Base-by-base conservation (phyloP, 2,888 invertebrate species). In the Peribatodes rhomboidaria region DNA sequence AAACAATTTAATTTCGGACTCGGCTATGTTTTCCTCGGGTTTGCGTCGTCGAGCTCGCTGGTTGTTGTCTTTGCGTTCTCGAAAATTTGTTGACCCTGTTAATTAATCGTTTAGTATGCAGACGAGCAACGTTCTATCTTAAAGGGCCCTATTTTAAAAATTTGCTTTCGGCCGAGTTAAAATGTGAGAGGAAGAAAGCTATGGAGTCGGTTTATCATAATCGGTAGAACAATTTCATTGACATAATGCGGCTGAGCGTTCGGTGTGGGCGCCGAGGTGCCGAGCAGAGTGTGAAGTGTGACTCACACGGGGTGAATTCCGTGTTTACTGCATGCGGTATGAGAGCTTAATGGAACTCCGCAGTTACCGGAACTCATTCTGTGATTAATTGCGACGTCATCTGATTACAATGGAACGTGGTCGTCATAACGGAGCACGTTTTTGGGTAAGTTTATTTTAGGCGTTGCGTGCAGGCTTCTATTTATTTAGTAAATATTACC, bases 61-160 rank as follows among this genome's bases (percentile, higher is more conserved):
- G 75, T 77, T 76, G 74, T 76, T 81, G 82, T 83, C 80, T 79
- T 78, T 79, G 82, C 83, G 81, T 84, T 86, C 75, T 78, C 75
- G 80, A 81, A 86, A 86, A 86, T 85, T 86, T 86, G 89, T 89
- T 87, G 84, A 86, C 84, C 83, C 85, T 88, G 84, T 86, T 90
- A 90, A 90, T 90, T 88, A 90, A 87, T 87, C 86, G 85, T 86
- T 90, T 89, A 86, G 86, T 87, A 90, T 90, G 88, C 89, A 85
- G 84, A 85, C 84, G 75, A 77, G 77, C 79, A 67, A 72, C 64
- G 70, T 74, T 73, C 74, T 79, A 76, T 78, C 77, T 80, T 82
- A 77, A 74, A 79, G 76, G 62, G 68, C 72, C 72, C 77, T 82
- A 79, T 80, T 75, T 77, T 81, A 79, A 74, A 47, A 75, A 76